Conservation (phyloP, 2,888 invertebrate species). For the Hydriomena furcata region DNA sequence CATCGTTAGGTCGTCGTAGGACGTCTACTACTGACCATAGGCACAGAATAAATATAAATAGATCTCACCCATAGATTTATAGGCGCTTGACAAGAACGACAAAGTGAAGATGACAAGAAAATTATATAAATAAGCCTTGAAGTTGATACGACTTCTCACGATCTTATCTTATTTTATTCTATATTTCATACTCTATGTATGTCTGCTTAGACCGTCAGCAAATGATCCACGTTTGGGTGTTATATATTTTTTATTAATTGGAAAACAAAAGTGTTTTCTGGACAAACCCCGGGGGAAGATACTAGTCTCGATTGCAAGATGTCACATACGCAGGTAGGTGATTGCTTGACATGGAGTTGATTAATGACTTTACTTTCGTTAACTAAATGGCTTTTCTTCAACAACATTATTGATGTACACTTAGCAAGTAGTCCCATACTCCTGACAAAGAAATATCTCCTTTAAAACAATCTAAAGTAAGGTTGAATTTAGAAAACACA, state of each 20-base stretch:
- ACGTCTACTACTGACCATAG: too few relatives aligned
- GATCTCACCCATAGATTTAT: too few relatives aligned
- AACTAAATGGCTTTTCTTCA: slow-evolving; percentile 26
- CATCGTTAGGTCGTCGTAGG: too few relatives aligned
- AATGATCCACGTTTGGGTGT: too few relatives aligned
- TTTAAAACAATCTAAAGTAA: neutral
- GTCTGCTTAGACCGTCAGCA: too few relatives aligned
- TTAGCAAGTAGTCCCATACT: neutral
- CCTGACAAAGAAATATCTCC: neutral
- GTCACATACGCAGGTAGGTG: neutral
- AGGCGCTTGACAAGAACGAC: too few relatives aligned
- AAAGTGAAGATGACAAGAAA: too few relatives aligned
- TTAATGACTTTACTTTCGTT: slow-evolving; percentile 21
- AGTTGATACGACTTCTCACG: too few relatives aligned
- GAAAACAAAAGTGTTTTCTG: neutral
- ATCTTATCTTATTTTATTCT: too few relatives aligned
- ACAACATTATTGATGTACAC: slow-evolving; percentile 2
- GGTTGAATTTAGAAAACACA: neutral
- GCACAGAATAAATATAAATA: too few relatives aligned
- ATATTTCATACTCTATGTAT: too few relatives aligned
- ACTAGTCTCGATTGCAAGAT: slow-evolving; percentile 11
- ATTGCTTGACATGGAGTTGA: slow-evolving; percentile 26
- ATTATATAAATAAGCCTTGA: too few relatives aligned
- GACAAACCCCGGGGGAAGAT: neutral
- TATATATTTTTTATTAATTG: neutral